Evolutionary conservation across 2,888 invertebrate genomes (phyloP), one percentile per base, ranked within the genome.

Genomic region (Neria commutata): DNA sequence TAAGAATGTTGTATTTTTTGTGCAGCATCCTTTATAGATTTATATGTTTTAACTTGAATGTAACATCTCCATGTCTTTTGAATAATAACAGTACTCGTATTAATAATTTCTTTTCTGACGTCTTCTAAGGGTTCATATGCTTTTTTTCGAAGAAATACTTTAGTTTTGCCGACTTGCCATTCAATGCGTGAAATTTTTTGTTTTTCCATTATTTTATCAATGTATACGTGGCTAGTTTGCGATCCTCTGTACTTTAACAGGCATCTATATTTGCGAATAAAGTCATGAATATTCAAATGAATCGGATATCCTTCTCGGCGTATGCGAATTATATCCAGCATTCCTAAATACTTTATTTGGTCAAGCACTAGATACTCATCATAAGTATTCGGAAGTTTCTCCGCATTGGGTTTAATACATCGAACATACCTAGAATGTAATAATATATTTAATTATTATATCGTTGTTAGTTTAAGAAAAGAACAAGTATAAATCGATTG

Each of bases 311-410:
- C 95, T 79, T 95, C 94, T 72, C 92, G 90, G 4, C 95, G 84
- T 65, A 95, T 95, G 63, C 94, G 86, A 69, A 95, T 95, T 67
- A 95, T 95, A 80, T 95, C 95, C 78, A 94, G 85, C 94, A 95
- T 95, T 61, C 95, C 95, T 62, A 95, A 85, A 83, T 95, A 95
- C 72, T 90, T 89, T 51, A 95, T 84, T 81, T 95, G 95, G 74
- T 94, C 94, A 68, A 92, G 83, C 1, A 95, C 95, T 58, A 95
- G 83, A 56, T 87, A 86, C 58, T 90, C 89, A 77, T 90, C 90
- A 81, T 91, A 95, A 73, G 88, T 87, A 72, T 93, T 88, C 0
- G 93, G 87, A 54, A 87, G 85, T 80, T 95, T 95, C 71, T 90
- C 86, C 79, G 90, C 88, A 79, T 95, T 95, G 0, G 95, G 95